Percentiles rank a stretch among this genome's conserved stretches.
These are phyloP conservation scores for Trichopoda pennipes DNA, from an alignment of 2,888 invertebrate genomes.

Conservation along the genomic window DNA sequence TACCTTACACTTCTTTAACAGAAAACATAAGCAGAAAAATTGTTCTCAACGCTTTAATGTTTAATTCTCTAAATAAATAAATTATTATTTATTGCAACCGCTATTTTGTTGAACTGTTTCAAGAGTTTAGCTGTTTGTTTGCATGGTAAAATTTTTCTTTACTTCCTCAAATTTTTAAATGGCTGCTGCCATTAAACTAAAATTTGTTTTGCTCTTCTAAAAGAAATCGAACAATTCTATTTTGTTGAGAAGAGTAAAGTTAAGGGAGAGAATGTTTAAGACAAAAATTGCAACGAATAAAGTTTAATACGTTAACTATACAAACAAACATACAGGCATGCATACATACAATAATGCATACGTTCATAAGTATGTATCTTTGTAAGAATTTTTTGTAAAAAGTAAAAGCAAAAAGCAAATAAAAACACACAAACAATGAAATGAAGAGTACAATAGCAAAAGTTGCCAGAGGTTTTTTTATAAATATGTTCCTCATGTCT, in stretches of 20 bases:
- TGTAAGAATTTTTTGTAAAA: background rate
- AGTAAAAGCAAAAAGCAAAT: background rate
- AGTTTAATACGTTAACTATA: too few species aligned
- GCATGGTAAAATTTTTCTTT: background rate
- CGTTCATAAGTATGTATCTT: background rate
- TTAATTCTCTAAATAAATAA: background rate
- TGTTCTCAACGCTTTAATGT: background rate
- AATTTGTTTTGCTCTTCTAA: background rate
- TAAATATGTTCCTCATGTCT: too few species aligned
- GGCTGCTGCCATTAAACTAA: background rate
- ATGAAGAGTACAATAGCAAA: background rate
- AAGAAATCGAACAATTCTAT: background rate
- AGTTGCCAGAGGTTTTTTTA: slow-evolving; percentile 21
- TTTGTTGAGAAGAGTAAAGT: background rate
- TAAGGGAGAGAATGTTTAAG: too few species aligned
- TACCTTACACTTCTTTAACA: background rate
- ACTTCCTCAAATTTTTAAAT: background rate
- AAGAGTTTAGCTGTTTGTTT: background rate
- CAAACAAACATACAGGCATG: too few species aligned
- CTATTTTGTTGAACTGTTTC: background rate
- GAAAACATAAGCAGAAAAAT: background rate
- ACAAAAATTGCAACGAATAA: too few species aligned
- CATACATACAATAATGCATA: background rate
- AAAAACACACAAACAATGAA: background rate
- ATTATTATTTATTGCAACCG: background rate